Base-by-base conservation (phyloP, 1,140 invertebrate species). In the Paralvinella palmiformis region DNA sequence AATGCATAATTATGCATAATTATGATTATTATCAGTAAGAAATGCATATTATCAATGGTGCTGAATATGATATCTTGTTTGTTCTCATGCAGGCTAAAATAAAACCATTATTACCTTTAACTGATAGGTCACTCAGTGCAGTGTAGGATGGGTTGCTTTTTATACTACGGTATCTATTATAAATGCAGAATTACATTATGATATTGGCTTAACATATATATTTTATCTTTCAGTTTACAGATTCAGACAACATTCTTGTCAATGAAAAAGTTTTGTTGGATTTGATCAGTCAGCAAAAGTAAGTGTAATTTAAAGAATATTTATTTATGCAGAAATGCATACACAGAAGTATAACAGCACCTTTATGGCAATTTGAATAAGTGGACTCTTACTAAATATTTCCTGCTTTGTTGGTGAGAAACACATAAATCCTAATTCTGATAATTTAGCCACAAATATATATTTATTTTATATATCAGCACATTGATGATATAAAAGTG, bases 231-330 rank as follows among this genome's bases (percentile, higher is more conserved):
- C n/a, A 66, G 64, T 63, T 62, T 35, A 41, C 62, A 1, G 64
- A 66, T 62, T 44, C 35, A 17, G 64, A 66, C 41, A 66, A 66
- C 35, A 50, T 66, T 22, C 35, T 66, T 15, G 27, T 62, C 32
- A 66, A 66, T 41, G 24, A 32, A n/a, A 5, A 44, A 15, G 48
- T 62, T 17, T 32, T 66, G 7, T 52, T 44, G 32, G 24, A 55
- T 53, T 53, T 66, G 20, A 66, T 66, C 33, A 44, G 36, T 20
- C 31, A 62, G 20, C 27, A 62, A 29, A 66, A 55, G 64, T 62
- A 31, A 32, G 44, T 61, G 6, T 32, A n/a, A 59, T 22, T 24
- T 17, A 7, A 13, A 58, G 10, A 45, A 36, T 55, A 20, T 55
- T 32, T 35, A n/a, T 20, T 10, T 53, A 24, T 31, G 31, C 20